Conservation (phyloP, 2,113 vertebrate genomes). For the Pseudorhombus dupliciocellatus region DNA sequence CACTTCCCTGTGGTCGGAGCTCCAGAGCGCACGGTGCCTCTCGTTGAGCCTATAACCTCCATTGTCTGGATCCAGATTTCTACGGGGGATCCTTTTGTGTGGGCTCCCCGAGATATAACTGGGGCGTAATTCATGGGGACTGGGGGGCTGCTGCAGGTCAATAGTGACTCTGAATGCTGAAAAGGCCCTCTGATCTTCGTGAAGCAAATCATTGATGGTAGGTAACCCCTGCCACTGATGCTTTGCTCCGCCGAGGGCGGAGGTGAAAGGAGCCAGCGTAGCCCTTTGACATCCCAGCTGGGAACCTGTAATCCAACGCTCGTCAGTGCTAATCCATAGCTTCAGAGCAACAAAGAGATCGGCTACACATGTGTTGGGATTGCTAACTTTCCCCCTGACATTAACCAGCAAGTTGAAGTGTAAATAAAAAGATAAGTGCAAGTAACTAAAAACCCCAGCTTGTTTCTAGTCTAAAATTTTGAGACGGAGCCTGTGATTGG, state of each 20-base stretch:
- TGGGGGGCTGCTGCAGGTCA: slow-evolving; percentile 78
- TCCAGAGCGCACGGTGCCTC: slow-evolving; percentile 14
- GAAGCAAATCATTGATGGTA: slow-evolving; percentile 79
- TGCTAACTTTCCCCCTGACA: slow-evolving; percentile 11
- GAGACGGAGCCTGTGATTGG: slow-evolving; percentile 14
- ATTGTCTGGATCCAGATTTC: slow-evolving; percentile 52
- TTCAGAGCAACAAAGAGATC: slow-evolving; percentile 50
- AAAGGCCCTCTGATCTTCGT: slow-evolving; percentile 81
- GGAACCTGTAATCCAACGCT: slow-evolving; percentile 72
- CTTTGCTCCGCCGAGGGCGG: slow-evolving; percentile 65
- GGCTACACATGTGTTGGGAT: slow-evolving; percentile 29
- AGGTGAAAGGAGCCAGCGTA: slow-evolving; percentile 74
- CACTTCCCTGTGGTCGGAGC: slow-evolving; percentile 37
- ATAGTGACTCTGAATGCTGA: slow-evolving; percentile 74
- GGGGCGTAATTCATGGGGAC: slow-evolving; percentile 74
- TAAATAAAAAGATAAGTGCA: slow-evolving; percentile 1
- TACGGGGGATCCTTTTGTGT: slow-evolving; percentile 45
- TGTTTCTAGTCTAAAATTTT: slow-evolving; percentile 16
- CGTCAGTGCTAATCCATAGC: slow-evolving; percentile 64
- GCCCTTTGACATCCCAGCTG: slow-evolving; percentile 70
- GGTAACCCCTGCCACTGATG: slow-evolving; percentile 65
- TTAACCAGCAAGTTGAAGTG: slow-evolving; percentile 13
- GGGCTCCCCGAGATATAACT: slow-evolving; percentile 60
- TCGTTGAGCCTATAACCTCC: slow-evolving; percentile 45
- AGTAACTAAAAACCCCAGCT: slow-evolving; percentile 5